Evolutionary conservation across 2,113 vertebrate species (phyloP), one percentile per base, ranked within the genome.

Genomic region (Rhizomys pruinosus): DNA sequence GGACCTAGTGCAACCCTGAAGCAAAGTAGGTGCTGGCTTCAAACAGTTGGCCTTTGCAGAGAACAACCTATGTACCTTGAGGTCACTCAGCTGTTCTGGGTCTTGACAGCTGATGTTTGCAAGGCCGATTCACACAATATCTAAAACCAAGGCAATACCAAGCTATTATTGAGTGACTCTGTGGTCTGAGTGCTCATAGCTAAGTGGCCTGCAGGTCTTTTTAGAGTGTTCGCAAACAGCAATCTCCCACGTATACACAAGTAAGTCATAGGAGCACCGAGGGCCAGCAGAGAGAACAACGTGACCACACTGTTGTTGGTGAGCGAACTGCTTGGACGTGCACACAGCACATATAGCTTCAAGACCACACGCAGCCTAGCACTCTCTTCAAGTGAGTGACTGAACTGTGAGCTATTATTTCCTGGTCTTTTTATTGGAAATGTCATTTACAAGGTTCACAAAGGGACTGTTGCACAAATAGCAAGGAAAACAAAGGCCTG

Each of bases 261-360:
- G n/a, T 10, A 1, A 71, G 64, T 39, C 69, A 55, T 2, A 3
- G 44, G 3, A 34, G n/a, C 37, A 42, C 27, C 0, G 10, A 74
- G 37, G 64, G 59, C 52, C 34, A 68, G 72, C 7, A 27, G 23
- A 73, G 59, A 69, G 61, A 71, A 68, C 1, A 27, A 55, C 25
- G 29, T 0, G 23, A 27, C 59, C 3, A 37, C 5, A 9, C 1
- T 19, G 63, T 55, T 22, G 17, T 4, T 12, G 2, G 22, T 11
- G 2, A n/a, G 32, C 61, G 63, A 64, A 72, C 3, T 2, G 12
- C 57, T 0, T 19, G 5, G 16, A n/a, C 2, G 3, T 0, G 37
- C 8, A 23, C 76, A 57, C 3, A 9, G 59, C 10, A 22, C 34
- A 5, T 39, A 55, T 0, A 0, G 12, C 42, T 25, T 39, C 0